Conservation (phyloP, 2,888 invertebrate species). For the Eristalinus aeneus region DNA sequence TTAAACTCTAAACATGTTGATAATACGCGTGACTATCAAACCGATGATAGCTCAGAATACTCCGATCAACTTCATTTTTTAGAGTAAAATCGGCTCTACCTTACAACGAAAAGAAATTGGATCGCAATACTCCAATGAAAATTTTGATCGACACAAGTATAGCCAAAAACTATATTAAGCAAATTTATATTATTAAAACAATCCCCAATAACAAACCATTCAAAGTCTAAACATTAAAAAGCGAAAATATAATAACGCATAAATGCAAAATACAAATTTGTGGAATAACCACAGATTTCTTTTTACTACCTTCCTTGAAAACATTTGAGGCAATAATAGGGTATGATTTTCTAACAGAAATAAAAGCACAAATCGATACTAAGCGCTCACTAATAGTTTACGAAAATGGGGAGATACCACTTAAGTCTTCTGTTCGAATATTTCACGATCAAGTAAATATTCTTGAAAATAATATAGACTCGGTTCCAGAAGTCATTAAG, state of each 20-base stretch:
- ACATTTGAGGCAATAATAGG: conserved; percentile 29
- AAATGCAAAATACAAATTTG: conserved; percentile 28
- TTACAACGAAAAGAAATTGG: no score
- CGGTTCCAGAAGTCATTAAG: conserved; percentile 2
- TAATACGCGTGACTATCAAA: no score
- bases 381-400: background rate
- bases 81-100: no score
- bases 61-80: no score
- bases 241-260: conserved; percentile 13
- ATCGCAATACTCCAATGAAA: no score
- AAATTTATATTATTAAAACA: background rate
- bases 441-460: conserved; percentile 9
- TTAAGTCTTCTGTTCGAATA: background rate
- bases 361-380: conserved; percentile 13
- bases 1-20: background rate
- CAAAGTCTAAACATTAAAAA: conserved; percentile 12
- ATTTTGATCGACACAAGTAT: background rate
- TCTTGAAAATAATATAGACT: conserved; percentile 5
- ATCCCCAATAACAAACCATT: conserved; percentile 2
- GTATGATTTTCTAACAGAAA: conserved; percentile 12
- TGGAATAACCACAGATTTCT: conserved; percentile 6
- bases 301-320: conserved; percentile 5
- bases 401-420: conserved; percentile 2
- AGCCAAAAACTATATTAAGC: background rate
- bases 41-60: no score